Percentiles rank a stretch among this genome's conserved stretches.
Conservation (phyloP, 2,888 invertebrate species). For the Lucinisca nassula region DNA sequence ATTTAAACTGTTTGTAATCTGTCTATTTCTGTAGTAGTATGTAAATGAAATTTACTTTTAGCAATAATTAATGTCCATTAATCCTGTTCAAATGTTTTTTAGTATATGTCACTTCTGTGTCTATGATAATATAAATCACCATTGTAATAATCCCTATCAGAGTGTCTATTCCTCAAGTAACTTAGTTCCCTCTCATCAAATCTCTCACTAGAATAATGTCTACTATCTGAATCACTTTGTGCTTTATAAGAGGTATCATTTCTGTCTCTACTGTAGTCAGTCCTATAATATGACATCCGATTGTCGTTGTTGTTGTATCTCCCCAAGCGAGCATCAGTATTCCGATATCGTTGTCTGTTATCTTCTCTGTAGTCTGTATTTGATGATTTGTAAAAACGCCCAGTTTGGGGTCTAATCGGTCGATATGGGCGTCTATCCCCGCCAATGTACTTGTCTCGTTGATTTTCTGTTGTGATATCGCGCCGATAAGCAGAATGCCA, state of each 20-base stretch:
- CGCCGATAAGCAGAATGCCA: neutral
- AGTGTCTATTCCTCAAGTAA: neutral
- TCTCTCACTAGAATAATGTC: neutral
- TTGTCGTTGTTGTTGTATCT: neutral
- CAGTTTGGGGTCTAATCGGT: neutral
- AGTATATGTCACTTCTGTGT: neutral
- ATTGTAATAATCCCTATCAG: neutral
- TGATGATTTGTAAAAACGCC: neutral
- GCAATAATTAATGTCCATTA: neutral
- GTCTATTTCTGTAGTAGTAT: neutral
- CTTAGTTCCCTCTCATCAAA: neutral
- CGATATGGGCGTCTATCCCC: neutral
- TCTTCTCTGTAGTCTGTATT: neutral
- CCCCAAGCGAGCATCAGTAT: neutral
- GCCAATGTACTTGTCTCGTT: neutral
- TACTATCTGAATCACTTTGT: neutral
- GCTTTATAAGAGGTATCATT: neutral
- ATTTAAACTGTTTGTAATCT: neutral
- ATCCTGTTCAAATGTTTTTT: neutral
- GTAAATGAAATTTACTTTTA: neutral
- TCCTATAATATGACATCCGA: neutral
- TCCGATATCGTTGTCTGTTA: neutral
- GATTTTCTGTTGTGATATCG: neutral
- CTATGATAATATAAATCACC: neutral
- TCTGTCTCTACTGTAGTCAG: neutral